Conservation (phyloP, 1,140 invertebrate genomes). For the Megalonaias nervosa region DNA sequence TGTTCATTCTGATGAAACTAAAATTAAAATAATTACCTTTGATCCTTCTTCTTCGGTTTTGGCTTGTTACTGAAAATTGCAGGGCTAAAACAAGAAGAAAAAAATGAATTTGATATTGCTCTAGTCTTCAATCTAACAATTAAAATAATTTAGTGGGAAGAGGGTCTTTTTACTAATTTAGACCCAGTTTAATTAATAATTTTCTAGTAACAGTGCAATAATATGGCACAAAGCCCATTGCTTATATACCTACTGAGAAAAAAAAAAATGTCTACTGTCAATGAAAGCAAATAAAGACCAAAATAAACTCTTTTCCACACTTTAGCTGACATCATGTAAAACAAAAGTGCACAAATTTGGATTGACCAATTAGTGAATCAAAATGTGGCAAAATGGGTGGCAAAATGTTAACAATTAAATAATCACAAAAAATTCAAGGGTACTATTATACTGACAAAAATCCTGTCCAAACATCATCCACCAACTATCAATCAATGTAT, state of each 20-base stretch:
- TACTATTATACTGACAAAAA: too few species aligned
- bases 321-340: too few species aligned
- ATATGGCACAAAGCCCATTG: neutral
- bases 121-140: neutral
- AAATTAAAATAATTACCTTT: slow-evolving; percentile 11
- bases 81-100: slow-evolving; percentile 33
- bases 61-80: slow-evolving; percentile 40
- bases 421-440: too few species aligned
- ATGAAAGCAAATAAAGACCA: too few species aligned
- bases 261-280: neutral
- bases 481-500: too few species aligned
- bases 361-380: too few species aligned
- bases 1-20: too few species aligned
- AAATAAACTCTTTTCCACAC: too few species aligned
- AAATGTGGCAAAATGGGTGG: too few species aligned
- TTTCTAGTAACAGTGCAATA: neutral
- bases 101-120: neutral
- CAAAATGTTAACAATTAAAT: too few species aligned
- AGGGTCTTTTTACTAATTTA: neutral
- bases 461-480: too few species aligned
- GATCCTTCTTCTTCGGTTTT: slow-evolving; percentile 35
- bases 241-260: slow-evolving; percentile 2
- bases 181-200: neutral
- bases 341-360: too few species aligned
- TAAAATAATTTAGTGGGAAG: neutral